Conservation (phyloP, 2,888 invertebrate genomes). For the Boloria selene region DNA sequence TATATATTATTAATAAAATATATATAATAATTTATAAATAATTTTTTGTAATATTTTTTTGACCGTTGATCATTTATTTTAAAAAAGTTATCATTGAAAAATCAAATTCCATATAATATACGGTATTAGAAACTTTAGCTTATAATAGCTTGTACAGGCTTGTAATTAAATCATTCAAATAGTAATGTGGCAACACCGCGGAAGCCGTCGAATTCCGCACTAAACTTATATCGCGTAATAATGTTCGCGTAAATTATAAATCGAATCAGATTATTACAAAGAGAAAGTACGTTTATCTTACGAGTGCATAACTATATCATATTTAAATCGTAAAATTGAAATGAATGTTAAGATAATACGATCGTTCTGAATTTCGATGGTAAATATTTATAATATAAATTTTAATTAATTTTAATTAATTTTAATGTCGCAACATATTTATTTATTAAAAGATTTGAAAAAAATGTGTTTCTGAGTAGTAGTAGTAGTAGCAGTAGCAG, state of each 20-base stretch:
- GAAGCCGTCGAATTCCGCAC: slow-evolving; percentile 38
- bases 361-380: too few relatives aligned
- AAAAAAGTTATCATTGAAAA: neutral
- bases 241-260: slow-evolving; percentile 36
- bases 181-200: slow-evolving; percentile 38
- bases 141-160: slow-evolving; percentile 12
- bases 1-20: too few relatives aligned
- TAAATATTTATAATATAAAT: too few relatives aligned
- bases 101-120: neutral
- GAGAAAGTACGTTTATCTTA: slow-evolving; percentile 31
- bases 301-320: neutral
- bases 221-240: slow-evolving; percentile 35
- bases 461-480: too few relatives aligned
- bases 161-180: slow-evolving; percentile 36
- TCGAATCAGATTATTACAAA: slow-evolving; percentile 30
- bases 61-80: neutral
- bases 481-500: too few relatives aligned
- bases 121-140: slow-evolving; percentile 13
- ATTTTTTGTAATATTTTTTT: too few relatives aligned
- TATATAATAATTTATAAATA: too few relatives aligned
- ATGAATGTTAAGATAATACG: neutral
- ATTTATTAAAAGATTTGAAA: too few relatives aligned
- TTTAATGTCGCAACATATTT: too few relatives aligned
- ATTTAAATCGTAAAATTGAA: neutral
- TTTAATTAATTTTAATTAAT: too few relatives aligned